Conservation (phyloP, 2,113 vertebrate species). For the Psittacula cyanocephala region DNA sequence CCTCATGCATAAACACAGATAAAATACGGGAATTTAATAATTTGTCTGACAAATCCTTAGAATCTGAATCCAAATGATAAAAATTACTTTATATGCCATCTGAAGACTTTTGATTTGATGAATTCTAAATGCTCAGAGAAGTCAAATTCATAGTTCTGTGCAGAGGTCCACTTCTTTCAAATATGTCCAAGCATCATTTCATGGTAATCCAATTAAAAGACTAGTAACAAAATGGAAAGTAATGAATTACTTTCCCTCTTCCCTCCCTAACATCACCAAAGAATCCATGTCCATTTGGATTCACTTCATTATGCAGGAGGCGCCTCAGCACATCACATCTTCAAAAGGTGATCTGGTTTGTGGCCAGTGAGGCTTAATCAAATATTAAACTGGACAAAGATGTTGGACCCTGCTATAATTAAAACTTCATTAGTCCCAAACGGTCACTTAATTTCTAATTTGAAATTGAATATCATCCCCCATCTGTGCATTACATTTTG, state of each 20-base stretch:
- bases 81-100: neutral
- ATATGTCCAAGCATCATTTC: neutral
- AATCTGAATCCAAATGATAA: neutral
- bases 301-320: neutral
- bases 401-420: neutral
- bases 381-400: neutral
- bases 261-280: neutral
- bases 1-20: neutral
- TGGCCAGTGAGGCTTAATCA: neutral
- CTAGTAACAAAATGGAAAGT: neutral
- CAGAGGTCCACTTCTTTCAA: neutral
- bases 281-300: neutral
- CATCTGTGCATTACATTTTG: neutral
- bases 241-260: neutral
- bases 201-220: neutral
- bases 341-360: neutral
- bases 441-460: neutral
- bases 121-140: neutral
- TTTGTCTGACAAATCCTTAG: neutral
- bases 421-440: conserved; percentile 29
- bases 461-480: neutral
- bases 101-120: neutral
- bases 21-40: neutral
- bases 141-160: neutral
- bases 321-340: neutral